Base-by-base conservation (phyloP, 2,113 vertebrate species). In the Dermatemys mawii region DNA sequence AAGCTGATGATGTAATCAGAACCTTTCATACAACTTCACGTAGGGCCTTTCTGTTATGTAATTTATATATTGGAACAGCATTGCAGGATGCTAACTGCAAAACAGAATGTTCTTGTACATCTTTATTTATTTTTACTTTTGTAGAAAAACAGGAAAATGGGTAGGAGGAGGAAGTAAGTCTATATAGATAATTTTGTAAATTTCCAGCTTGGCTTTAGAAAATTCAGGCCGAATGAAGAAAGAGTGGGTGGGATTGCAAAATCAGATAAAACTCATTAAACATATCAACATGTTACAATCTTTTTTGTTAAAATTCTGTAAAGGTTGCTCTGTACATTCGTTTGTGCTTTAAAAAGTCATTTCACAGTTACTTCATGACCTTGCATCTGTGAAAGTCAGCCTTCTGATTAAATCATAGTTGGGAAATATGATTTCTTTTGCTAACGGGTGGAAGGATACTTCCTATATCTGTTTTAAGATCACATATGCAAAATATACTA, bases 31-130 rank as follows among this genome's bases (percentile, higher is more conserved):
- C 81, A 46, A 8, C 26, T 87, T 54, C 78, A 14, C 13, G 90
- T 55, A 78, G 60, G 50, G 24, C 53, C 60, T 75, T 84, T 63
- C 35, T 38, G 81, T 80, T 14, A 26, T 87, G 1, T 76, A 5
- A 10, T 79, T 88, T 88, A 41, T 2, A 4, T 76, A 70, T 86
- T 86, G n/a, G 38, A 50, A 70, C 26, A 51, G 78, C n/a, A 81
- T 35, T 81, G 63, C n/a, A 80, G 49, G 54, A 55, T 67, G 70
- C 51, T 67, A 11, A 26, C 19, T 67, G 4, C 14, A 70, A 44
- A 32, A 70, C 26, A 44, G 35, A 38, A 4, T 27, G 44, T 17
- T 24, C 21, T 3, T 29, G 5, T 1, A 0, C 8, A 0, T 16
- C 22, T 26, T 29, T 7, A 78, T 44, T 44, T 51, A 29, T 11